Evolutionary conservation across 1,140 invertebrate species (phyloP).

Genomic region (Latrodectus geometricus): DNA sequence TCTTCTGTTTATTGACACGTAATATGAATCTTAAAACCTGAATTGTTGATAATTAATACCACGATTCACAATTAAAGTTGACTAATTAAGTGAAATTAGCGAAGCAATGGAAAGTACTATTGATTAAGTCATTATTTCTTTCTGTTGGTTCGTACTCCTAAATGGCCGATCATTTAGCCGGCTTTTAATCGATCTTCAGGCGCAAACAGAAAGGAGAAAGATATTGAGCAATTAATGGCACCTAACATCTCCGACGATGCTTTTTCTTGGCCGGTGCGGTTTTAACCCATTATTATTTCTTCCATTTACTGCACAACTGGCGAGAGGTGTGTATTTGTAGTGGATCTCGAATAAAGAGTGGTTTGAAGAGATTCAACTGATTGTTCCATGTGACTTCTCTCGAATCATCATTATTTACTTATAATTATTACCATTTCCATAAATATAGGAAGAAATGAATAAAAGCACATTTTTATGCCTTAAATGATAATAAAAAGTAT

Average conservation of each 20-base stretch:
- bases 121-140: slow-evolving; percentile 62
- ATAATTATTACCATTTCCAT: too few relatives aligned
- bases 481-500: too few relatives aligned
- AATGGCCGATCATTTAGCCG: slow-evolving; percentile 60
- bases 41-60: slow-evolving; percentile 62
- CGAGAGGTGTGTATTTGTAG: too few relatives aligned
- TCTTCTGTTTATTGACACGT: slow-evolving; percentile 60
- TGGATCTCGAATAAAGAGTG: too few relatives aligned
- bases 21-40: slow-evolving; percentile 62
- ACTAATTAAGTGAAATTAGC: slow-evolving; percentile 62
- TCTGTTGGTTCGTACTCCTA: slow-evolving; percentile 52
- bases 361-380: too few relatives aligned
- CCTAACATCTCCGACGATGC: slow-evolving; percentile 54
- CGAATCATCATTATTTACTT: too few relatives aligned
- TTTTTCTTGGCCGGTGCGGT: slow-evolving; percentile 11
- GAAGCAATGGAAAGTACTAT: slow-evolving; percentile 60
- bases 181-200: slow-evolving; percentile 59
- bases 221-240: slow-evolving; percentile 60
- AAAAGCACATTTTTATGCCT: too few relatives aligned
- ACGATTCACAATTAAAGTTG: slow-evolving; percentile 61
- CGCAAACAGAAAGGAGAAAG: slow-evolving; percentile 57
- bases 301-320: too few relatives aligned
- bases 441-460: too few relatives aligned
- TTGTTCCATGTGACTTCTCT: too few relatives aligned
- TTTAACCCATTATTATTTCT: too few relatives aligned